phyloP scores from a whole-genome alignment of 2,888 invertebrate species.

The Noctua janthina region DNA sequence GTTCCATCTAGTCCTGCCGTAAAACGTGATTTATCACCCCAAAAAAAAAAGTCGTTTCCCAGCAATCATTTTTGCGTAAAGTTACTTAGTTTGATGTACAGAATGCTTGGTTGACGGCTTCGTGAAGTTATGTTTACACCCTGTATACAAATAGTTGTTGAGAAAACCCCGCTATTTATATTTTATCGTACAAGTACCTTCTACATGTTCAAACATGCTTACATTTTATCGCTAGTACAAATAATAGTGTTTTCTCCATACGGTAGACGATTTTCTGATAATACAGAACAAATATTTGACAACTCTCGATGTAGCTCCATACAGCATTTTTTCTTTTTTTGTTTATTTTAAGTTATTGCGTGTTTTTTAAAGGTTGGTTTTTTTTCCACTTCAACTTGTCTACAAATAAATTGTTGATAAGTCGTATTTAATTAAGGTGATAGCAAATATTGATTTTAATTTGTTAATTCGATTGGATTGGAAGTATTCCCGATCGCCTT shows the following conservation, averaged over 20 bases:
- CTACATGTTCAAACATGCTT: slow-evolving; percentile 2
- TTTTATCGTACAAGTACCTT: slow-evolving; percentile 14
- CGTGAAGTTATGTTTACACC: too few relatives aligned
- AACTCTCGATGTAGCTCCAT: background rate
- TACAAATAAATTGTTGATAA: background rate
- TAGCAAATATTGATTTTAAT: too few relatives aligned
- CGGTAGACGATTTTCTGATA: slow-evolving; percentile 3
- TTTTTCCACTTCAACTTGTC: background rate
- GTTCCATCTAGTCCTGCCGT: too few relatives aligned
- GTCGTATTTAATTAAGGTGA: too few relatives aligned
- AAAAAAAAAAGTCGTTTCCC: too few relatives aligned
- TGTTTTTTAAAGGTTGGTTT: background rate
- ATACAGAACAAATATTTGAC: slow-evolving; percentile 3
- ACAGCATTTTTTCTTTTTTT: background rate
- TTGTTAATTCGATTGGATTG: too few relatives aligned
- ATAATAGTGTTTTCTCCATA: slow-evolving; percentile 18
- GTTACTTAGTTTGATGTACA: too few relatives aligned
- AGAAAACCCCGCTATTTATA: slow-evolving; percentile 7
- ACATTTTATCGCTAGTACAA: slow-evolving; percentile 1
- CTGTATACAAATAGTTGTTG: background rate
- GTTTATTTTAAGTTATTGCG: slow-evolving; percentile 12
- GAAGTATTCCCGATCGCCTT: too few relatives aligned
- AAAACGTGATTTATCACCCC: too few relatives aligned
- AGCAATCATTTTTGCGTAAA: too few relatives aligned
- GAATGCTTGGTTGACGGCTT: too few relatives aligned